Base-by-base conservation (phyloP, 1,140 invertebrate species). In the Medauroidea extradentata region DNA sequence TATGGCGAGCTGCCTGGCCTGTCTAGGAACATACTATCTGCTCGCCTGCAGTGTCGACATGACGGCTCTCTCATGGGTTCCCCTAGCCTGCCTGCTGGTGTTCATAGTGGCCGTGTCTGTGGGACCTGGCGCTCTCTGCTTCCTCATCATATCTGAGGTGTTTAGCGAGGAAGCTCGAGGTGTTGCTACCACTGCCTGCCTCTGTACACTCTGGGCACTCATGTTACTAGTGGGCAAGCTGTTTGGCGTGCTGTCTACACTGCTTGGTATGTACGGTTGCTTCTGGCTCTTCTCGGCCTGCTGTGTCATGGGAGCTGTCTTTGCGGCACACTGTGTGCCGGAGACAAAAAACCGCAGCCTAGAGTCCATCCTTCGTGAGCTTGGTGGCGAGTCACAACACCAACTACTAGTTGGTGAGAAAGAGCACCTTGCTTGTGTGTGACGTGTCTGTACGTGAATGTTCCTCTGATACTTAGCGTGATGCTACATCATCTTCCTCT, bases 301-400 rank as follows among this genome's bases (percentile, higher is more conserved):
- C n/a, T 5, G 23, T 13, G n/a, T 7, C 16, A 8, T 14, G 13
- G 48, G 48, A 7, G 48, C 48, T 2, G 23, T 50, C 14, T 24
- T 23, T 19, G 29, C 48, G 4, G 24, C n/a, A 4, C 9, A 3
- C 9, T n/a, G 21, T 7, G 3, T 50, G 18, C 48, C 48, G 1
- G 48, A 50, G 48, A 50, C 48, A 9, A 50, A 27, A 13, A 50
- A 50, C 3, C 48, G 48, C 18, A 50, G 48, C 11, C 21, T 50
- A 1, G 48, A 50, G 29, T 21, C 18, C 5, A 50, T 50, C n/a
- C 21, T 50, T n/a, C 19, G 7, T 14, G 48, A 50, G 21, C 21
- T 50, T 14, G 29, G 29, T 14, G 48, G 48, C 2, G 48, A 13
- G 14, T n/a, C n/a, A n/a, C n/a, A n/a, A n/a, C n/a, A n/a, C n/a